A percentile compares a stretch with the other conserved stretches of the same genome.
phyloP scores from a whole-genome alignment of 2,113 vertebrate genomes.

The Gavialis gangeticus region DNA sequence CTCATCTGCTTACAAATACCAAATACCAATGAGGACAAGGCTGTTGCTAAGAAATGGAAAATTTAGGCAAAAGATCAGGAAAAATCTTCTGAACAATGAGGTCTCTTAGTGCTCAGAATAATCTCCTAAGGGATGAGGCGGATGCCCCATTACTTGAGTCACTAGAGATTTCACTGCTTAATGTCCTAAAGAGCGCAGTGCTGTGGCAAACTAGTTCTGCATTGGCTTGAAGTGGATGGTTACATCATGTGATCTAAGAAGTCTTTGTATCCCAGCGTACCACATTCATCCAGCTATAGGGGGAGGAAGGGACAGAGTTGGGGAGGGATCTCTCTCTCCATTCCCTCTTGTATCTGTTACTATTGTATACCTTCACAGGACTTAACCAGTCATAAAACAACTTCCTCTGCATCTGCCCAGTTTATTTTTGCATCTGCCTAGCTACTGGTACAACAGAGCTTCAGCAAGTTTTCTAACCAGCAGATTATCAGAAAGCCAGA shows the following conservation, averaged over 20 bases:
- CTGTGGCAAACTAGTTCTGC: not conserved
- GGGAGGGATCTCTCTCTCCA: not conserved
- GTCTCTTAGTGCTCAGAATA: not conserved
- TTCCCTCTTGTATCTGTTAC: not conserved
- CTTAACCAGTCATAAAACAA: not conserved
- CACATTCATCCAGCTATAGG: not conserved
- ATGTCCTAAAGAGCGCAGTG: fast-evolving
- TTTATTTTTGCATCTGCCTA: not conserved
- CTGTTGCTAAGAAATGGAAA: not conserved
- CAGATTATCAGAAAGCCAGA: slow-evolving; percentile 47
- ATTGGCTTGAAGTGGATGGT: fast-evolving
- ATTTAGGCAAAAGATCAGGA: not conserved
- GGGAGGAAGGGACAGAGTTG: too few species aligned
- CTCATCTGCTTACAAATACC: not conserved
- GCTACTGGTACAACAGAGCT: not conserved
- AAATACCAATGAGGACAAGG: not conserved
- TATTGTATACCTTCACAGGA: not conserved
- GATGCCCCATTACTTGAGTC: not conserved
- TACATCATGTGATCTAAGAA: fast-evolving
- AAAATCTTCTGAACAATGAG: not conserved
- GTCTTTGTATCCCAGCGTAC: not conserved
- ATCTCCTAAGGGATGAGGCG: not conserved
- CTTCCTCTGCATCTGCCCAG: fast-evolving
- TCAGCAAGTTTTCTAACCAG: not conserved
- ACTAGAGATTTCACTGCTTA: fast-evolving